Conservation (phyloP, 1,140 invertebrate genomes). For the Leptinotarsa defecta region DNA sequence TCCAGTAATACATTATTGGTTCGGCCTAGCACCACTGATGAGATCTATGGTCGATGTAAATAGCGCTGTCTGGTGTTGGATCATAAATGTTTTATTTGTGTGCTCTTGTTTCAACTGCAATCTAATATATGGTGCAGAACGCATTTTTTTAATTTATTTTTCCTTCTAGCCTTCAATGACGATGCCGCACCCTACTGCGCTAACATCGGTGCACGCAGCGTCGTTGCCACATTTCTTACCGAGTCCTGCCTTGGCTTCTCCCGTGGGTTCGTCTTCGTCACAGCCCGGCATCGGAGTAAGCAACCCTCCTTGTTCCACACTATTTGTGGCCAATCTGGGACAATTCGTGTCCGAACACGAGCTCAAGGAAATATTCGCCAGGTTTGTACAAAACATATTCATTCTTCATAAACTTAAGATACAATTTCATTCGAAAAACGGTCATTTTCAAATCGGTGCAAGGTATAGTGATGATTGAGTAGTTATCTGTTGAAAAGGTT, state of each 20-base stretch:
- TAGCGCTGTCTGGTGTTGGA: no score
- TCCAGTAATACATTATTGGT: no score
- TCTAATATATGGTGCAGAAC: neutral
- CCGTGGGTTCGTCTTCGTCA: conserved; percentile 80
- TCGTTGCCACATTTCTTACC: conserved; percentile 77
- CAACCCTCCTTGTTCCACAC: conserved; percentile 90
- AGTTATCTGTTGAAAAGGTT: neutral
- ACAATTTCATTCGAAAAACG: neutral
- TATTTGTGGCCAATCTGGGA: conserved; percentile 96
- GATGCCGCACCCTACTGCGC: conserved; percentile 77
- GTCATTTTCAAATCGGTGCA: neutral
- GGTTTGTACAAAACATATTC: conserved; percentile 65
- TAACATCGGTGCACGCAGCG: conserved; percentile 78
- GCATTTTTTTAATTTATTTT: conserved; percentile 15
- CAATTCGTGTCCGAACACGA: conserved; percentile 96
- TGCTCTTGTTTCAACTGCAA: no score
- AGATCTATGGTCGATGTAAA: no score
- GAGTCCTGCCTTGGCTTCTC: conserved; percentile 82
- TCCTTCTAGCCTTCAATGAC: conserved; percentile 67
- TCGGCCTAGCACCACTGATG: no score
- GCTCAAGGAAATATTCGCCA: conserved; percentile 96
- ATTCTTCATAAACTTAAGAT: no score
- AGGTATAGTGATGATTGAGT: neutral
- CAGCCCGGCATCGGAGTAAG: conserved; percentile 66
- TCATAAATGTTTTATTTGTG: no score